Conservation (phyloP, 2,113 vertebrate species). For the Corapipo altera region DNA sequence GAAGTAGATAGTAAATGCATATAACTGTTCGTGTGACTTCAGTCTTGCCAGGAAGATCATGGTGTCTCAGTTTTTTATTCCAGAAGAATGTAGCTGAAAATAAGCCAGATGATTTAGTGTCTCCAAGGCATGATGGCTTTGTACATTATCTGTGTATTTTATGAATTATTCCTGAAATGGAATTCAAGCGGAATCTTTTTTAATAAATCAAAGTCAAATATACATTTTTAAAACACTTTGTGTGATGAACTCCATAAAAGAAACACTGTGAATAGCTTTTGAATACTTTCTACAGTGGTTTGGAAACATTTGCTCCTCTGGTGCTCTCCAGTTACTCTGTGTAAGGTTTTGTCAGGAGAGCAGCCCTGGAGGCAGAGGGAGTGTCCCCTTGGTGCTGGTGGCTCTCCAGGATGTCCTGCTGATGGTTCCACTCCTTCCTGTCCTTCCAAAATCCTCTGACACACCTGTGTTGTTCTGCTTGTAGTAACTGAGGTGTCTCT, state of each 20-base stretch:
- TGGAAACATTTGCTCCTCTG: neutral
- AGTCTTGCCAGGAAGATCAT: slow-evolving; percentile 25
- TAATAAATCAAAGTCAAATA: slow-evolving; percentile 7
- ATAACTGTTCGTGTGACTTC: neutral
- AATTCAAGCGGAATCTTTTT: neutral
- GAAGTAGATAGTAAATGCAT: slow-evolving; percentile 43
- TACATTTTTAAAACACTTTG: neutral
- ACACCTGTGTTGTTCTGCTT: neutral
- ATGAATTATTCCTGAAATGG: slow-evolving; percentile 53
- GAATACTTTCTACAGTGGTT: neutral
- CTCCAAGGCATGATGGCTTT: neutral
- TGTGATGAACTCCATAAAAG: neutral
- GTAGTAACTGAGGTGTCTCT: fast-evolving
- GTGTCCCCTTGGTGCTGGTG: neutral
- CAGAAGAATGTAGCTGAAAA: slow-evolving; percentile 53
- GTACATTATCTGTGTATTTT: slow-evolving; percentile 8
- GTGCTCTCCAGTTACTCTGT: neutral
- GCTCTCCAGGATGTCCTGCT: neutral
- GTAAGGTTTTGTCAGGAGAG: neutral
- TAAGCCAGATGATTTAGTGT: slow-evolving; percentile 14
- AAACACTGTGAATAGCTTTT: neutral
- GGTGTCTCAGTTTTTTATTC: slow-evolving; percentile 34
- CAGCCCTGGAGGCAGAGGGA: fast-evolving
- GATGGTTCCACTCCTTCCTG: neutral
- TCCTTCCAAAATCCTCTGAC: neutral